A percentile compares a stretch with the other conserved stretches of the same genome.
These are phyloP conservation scores for Drosophila cognata DNA, from an alignment of 2,888 invertebrate genomes.

Conservation along the genomic window DNA sequence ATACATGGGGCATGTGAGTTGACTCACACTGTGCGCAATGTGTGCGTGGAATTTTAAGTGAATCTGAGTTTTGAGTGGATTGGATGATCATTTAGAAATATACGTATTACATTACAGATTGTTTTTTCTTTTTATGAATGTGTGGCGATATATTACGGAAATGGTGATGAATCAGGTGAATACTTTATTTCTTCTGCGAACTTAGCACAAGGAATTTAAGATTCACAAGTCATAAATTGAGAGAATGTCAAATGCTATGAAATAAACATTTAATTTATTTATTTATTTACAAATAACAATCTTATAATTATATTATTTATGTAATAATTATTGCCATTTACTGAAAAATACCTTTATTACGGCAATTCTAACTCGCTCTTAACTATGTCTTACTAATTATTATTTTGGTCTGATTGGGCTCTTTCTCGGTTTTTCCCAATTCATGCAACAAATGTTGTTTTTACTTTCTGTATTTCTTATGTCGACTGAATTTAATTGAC, in stretches of 20 bases:
- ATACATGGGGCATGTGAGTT: conserved; percentile 2
- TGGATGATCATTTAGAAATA: conserved; percentile 28
- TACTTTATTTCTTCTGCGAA: background rate
- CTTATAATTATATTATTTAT: background rate
- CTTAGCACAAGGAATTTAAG: background rate
- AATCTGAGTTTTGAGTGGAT: conserved; percentile 35
- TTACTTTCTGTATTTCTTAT: too few species aligned
- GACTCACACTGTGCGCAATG: conserved; percentile 37
- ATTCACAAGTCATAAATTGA: background rate
- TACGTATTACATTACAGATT: background rate
- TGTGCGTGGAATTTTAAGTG: conserved; percentile 48
- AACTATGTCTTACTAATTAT: too few species aligned
- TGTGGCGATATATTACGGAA: background rate
- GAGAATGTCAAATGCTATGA: background rate
- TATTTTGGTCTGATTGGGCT: too few species aligned
- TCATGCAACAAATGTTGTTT: too few species aligned
- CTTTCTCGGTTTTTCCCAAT: too few species aligned
- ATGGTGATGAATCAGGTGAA: background rate
- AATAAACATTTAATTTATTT: background rate
- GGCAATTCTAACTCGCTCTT: too few species aligned
- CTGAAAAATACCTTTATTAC: background rate
- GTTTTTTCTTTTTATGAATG: background rate
- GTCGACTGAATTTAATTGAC: too few species aligned
- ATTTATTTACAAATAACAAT: background rate
- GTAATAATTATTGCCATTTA: fast-evolving